These are phyloP conservation scores for Euclidia mi DNA, from an alignment of 2,888 invertebrate species.

Conservation along the genomic window DNA sequence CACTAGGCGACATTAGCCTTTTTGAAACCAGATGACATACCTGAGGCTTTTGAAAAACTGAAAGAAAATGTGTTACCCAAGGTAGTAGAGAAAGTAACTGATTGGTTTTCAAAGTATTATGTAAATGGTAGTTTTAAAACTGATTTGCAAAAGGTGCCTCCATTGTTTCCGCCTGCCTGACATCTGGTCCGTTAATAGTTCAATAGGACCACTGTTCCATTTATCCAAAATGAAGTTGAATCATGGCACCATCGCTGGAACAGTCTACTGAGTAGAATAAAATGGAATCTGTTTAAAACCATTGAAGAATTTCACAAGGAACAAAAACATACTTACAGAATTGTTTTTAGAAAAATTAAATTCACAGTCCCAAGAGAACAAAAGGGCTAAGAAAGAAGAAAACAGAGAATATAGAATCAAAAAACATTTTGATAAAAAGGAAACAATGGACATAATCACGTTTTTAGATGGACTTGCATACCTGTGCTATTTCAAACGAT, in stretches of 20 bases:
- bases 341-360: too few species aligned
- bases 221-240: constrained; percentile 1
- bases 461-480: too few species aligned
- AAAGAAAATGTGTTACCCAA: constrained; percentile 15
- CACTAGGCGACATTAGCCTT: constrained; percentile 13
- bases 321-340: too few species aligned
- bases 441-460: too few species aligned
- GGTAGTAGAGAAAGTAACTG: background rate
- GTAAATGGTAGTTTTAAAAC: constrained; percentile 9
- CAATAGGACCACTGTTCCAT: background rate
- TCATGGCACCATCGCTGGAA: constrained; percentile 8
- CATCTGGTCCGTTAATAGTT: constrained; percentile 4
- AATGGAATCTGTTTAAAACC: too few species aligned
- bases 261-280: background rate
- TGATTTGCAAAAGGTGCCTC: constrained; percentile 11
- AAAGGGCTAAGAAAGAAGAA: too few species aligned
- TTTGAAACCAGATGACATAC: constrained; percentile 14
- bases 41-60: constrained; percentile 16
- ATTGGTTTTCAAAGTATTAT: constrained; percentile 8
- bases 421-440: too few species aligned
- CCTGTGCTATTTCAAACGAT: too few species aligned
- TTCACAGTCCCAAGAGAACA: too few species aligned
- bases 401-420: too few species aligned
- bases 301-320: constrained; percentile 1
- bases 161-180: constrained; percentile 86